A percentile compares a stretch with the other conserved stretches of the same genome.
Evolutionary conservation across 2,888 invertebrate species (phyloP).

Genomic region (Oligia strigilis): DNA sequence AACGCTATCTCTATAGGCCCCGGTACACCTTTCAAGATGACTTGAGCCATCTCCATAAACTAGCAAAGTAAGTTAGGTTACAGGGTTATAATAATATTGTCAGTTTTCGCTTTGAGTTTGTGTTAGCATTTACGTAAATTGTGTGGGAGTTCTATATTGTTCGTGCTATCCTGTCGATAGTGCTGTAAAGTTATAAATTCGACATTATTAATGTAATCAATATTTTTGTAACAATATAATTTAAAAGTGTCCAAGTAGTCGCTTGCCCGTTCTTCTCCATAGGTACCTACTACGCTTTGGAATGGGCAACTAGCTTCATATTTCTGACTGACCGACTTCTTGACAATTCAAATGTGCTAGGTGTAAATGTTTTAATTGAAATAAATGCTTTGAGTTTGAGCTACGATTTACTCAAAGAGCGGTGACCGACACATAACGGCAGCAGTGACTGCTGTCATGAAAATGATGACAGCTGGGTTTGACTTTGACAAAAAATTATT

Average conservation of each 20-base stretch:
- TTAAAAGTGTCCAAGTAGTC: background rate
- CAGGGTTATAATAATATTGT: slow-evolving; percentile 17
- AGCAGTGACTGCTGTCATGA: background rate
- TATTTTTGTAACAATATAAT: background rate
- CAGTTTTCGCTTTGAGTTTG: slow-evolving; percentile 25
- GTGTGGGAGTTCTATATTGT: slow-evolving; percentile 6
- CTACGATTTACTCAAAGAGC: background rate
- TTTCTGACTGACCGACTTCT: background rate
- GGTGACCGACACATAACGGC: background rate
- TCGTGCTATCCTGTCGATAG: background rate
- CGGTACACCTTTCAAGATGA: slow-evolving; percentile 38
- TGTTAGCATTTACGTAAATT: slow-evolving; percentile 23
- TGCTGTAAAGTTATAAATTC: background rate
- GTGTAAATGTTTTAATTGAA: background rate
- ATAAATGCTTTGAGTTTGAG: background rate
- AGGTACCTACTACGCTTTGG: background rate
- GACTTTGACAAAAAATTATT: background rate
- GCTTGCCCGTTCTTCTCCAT: background rate
- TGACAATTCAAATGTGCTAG: background rate
- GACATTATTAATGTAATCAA: background rate
- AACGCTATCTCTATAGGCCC: slow-evolving; percentile 54
- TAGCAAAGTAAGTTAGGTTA: slow-evolving; percentile 20
- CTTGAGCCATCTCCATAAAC: slow-evolving; percentile 41
- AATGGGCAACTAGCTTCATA: background rate
- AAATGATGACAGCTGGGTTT: background rate